Percentiles rank a stretch among this genome's conserved stretches.
Evolutionary conservation across 2,888 invertebrate genomes (phyloP).

Genomic region (Xanthorhoe spadicearia): DNA sequence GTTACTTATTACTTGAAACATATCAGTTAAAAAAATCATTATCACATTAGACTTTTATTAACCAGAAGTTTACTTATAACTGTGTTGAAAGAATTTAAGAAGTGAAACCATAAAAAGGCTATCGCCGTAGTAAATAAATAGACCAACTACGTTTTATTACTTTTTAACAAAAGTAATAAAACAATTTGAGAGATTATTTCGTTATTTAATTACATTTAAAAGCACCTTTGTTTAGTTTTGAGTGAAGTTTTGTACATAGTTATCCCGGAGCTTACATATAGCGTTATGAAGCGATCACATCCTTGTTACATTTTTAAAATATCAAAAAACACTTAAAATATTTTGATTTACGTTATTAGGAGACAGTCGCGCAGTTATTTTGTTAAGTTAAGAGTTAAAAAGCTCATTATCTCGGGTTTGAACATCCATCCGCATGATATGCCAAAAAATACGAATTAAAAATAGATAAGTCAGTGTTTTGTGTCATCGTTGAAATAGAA

Average conservation of each 20-base stretch:
- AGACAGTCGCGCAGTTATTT: conserved; percentile 61
- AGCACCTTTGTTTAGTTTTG: conserved; percentile 24
- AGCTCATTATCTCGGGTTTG: conserved; percentile 54
- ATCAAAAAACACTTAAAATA: conserved; percentile 49
- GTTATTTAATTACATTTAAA: conserved; percentile 9
- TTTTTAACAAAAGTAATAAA: conserved; percentile 27
- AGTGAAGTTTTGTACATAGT: conserved; percentile 28
- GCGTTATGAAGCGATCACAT: conserved; percentile 48
- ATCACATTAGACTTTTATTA: too few species aligned
- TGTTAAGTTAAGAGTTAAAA: conserved; percentile 44
- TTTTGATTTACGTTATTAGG: conserved; percentile 46
- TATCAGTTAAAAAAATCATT: neutral
- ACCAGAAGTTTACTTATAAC: neutral
- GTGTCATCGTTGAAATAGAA: conserved; percentile 8
- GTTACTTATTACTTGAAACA: neutral
- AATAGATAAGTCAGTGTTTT: neutral
- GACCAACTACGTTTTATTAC: conserved; percentile 4
- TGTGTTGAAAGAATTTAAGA: neutral
- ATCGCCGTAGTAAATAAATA: neutral
- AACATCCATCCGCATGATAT: conserved; percentile 11
- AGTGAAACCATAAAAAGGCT: too few species aligned
- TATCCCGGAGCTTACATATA: conserved; percentile 31
- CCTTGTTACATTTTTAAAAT: conserved; percentile 37
- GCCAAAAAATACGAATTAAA: neutral
- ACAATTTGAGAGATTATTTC: neutral